Evolutionary conservation across 2,888 invertebrate species (phyloP), one percentile per base, ranked within the genome.

Genomic region (Hofmannophila pseudospretella): DNA sequence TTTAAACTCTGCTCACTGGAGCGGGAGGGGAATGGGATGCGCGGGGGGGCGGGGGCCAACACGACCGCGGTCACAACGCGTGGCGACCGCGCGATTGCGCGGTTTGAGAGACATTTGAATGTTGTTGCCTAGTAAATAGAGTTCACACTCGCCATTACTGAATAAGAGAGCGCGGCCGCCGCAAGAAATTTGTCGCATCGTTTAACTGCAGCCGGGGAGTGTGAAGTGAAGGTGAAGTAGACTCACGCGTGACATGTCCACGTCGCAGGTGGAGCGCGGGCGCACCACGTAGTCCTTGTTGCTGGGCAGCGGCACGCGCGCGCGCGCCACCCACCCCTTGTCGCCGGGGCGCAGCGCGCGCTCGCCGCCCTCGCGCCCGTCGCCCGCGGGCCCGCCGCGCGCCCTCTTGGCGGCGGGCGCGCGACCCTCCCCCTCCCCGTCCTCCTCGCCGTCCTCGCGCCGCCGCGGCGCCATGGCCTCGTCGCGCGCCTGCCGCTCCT

Each of bases 201-300:
- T 20, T 5, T 3, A 20, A 5, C 20, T 3, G 20, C 4, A 7
- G 4, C 7, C 3, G 3, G 20, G 4, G 7, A 20, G 20, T 5
- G 4, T 20, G 7, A 20, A 7, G 7, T 20, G 20, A 3, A 20
- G 7, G 12, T n/a, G n/a, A n/a, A n/a, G n/a, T n/a, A n/a, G 27
- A 80, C 89, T 79, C 75, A 93, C 93, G 67, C 93, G 82, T 44
- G 93, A 92, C 80, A 96, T 93, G 79, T 97, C 96, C 30, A 94
- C 90, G 63, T 97, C 97, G 43, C 93, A 90, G 46, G 93, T 94
- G 90, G 96, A 96, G 75, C 94, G 95, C 8, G 99, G 99, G 33
- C 99, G 89, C 52, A 95, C 92, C 34, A 99, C 94, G 78, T 99
- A 99, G 80, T 99, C 99, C 85, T 97, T 98, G 72, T 93, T 96